Percentiles rank a stretch among this genome's conserved stretches.
Evolutionary conservation across 1,140 invertebrate species (phyloP).

Genomic region (Drosophila pandora): DNA sequence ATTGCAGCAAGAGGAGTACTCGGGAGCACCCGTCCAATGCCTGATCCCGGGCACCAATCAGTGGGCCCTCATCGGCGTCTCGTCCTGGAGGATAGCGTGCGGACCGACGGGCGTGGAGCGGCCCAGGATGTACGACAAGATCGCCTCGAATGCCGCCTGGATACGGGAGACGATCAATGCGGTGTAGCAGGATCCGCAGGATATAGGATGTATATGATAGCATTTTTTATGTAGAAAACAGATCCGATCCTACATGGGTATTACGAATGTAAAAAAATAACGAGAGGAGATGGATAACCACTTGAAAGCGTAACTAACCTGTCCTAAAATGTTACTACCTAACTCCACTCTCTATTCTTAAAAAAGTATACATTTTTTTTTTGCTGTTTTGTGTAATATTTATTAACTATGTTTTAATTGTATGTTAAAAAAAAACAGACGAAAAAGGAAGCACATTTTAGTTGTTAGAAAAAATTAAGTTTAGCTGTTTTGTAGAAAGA

Average conservation of each 20-base stretch:
- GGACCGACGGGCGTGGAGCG: slow-evolving; percentile 88
- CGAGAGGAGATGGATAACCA: slow-evolving; percentile 17
- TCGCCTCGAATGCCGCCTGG: slow-evolving; percentile 92
- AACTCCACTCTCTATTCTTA: slow-evolving; percentile 32
- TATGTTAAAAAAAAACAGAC: slow-evolving; percentile 37
- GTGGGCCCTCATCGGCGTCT: slow-evolving; percentile 90
- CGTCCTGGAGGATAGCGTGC: slow-evolving; percentile 93
- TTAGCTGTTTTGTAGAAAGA: slow-evolving; percentile 68
- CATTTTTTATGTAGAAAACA: slow-evolving; percentile 44
- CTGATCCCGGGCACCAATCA: slow-evolving; percentile 86
- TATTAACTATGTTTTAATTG: slow-evolving; percentile 71
- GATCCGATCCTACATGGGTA: slow-evolving; percentile 46
- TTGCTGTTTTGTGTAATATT: slow-evolving; percentile 79
- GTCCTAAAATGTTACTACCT: slow-evolving; percentile 41
- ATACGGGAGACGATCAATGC: slow-evolving; percentile 88
- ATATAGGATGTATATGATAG: slow-evolving; percentile 3
- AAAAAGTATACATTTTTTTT: slow-evolving; percentile 43
- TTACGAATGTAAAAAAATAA: slow-evolving; percentile 57
- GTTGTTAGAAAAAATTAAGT: slow-evolving; percentile 55
- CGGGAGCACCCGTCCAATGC: slow-evolving; percentile 93
- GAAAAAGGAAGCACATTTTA: slow-evolving; percentile 50
- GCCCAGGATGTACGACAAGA: slow-evolving; percentile 92
- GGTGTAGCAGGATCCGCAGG: slow-evolving; percentile 33
- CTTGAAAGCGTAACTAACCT: slow-evolving; percentile 37
- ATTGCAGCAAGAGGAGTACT: slow-evolving; percentile 91